A percentile compares a stretch with the other conserved stretches of the same genome.
Conservation (phyloP, 1,140 invertebrate genomes). For the Leptopilina boulardi region DNA sequence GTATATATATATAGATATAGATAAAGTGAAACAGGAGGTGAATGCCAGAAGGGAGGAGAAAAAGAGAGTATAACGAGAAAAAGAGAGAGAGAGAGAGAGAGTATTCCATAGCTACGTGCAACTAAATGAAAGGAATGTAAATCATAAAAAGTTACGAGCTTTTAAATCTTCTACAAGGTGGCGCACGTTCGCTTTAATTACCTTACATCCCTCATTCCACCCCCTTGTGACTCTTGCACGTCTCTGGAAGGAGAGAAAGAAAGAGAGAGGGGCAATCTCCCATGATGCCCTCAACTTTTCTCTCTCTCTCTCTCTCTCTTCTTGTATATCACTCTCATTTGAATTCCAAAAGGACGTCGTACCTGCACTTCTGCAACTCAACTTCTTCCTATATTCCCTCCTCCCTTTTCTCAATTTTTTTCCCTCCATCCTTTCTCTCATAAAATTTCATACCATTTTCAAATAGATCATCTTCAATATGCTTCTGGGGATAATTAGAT, state of each 20-base stretch:
- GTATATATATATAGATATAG: too few species aligned
- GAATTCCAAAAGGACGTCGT: constrained; percentile 70
- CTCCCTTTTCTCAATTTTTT: constrained; percentile 48
- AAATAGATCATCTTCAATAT: constrained; percentile 72
- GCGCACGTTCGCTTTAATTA: constrained; percentile 77
- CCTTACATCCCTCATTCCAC: constrained; percentile 75
- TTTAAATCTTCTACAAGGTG: constrained; percentile 77
- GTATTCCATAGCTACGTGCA: constrained; percentile 70
- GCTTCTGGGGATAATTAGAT: constrained; percentile 70
- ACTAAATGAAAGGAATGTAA: constrained; percentile 77
- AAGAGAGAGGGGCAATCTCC: too few species aligned
- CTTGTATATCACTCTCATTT: constrained; percentile 67
- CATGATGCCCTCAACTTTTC: constrained; percentile 33
- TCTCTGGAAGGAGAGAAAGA: constrained; percentile 35
- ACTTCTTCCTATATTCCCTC: constrained; percentile 39
- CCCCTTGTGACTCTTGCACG: constrained; percentile 49
- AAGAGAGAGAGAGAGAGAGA: constrained; percentile 41
- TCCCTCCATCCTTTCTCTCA: constrained; percentile 48
- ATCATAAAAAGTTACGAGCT: constrained; percentile 77
- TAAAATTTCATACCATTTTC: constrained; percentile 62
- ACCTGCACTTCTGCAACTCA: constrained; percentile 55
- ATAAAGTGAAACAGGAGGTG: constrained; percentile 43
- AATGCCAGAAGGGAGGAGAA: constrained; percentile 51
- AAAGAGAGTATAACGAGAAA: constrained; percentile 50
- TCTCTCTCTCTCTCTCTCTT: constrained; percentile 30